A percentile compares a stretch with the other conserved stretches of the same genome.
These are phyloP conservation scores for Trididemnum clinides DNA, from an alignment of 23 tunicate species.

Conservation along the genomic window DNA sequence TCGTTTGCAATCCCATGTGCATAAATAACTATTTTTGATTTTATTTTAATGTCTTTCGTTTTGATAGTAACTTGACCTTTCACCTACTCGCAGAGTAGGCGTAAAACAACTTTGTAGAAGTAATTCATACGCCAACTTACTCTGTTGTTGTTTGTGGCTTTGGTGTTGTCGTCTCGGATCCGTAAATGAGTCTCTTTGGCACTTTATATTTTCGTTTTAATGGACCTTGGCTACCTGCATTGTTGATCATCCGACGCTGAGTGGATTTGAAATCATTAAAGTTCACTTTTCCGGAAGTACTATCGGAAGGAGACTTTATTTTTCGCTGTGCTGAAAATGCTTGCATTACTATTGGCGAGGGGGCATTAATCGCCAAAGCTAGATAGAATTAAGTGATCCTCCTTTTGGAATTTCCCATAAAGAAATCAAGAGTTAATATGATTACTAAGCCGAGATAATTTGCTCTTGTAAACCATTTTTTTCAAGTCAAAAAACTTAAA, in stretches of 20 bases:
- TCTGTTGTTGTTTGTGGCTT: constrained; percentile 11
- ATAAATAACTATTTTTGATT: neutral
- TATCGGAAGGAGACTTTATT: neutral
- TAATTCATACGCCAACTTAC: too few relatives aligned
- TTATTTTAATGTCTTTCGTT: neutral
- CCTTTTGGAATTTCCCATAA: too few relatives aligned
- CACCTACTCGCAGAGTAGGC: neutral
- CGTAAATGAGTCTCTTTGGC: constrained; percentile 3
- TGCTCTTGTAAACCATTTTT: too few relatives aligned
- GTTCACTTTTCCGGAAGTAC: constrained; percentile 20
- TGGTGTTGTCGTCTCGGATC: constrained; percentile 4
- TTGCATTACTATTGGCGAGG: too few relatives aligned
- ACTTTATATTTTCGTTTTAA: neutral
- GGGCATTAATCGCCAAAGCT: too few relatives aligned
- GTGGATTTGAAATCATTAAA: constrained; percentile 24
- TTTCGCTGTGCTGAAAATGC: neutral
- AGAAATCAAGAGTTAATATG: too few relatives aligned
- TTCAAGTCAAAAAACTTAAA: too few relatives aligned
- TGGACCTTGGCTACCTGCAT: neutral
- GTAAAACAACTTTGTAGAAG: too few relatives aligned
- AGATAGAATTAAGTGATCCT: too few relatives aligned
- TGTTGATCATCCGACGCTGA: neutral
- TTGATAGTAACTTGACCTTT: neutral
- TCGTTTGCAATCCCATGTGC: too few relatives aligned
- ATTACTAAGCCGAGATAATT: too few relatives aligned